A percentile compares a stretch with the other conserved stretches of the same genome.
These are phyloP conservation scores for Xiphorhynchus elegans DNA, from an alignment of 2,113 vertebrate genomes.

Conservation along the genomic window DNA sequence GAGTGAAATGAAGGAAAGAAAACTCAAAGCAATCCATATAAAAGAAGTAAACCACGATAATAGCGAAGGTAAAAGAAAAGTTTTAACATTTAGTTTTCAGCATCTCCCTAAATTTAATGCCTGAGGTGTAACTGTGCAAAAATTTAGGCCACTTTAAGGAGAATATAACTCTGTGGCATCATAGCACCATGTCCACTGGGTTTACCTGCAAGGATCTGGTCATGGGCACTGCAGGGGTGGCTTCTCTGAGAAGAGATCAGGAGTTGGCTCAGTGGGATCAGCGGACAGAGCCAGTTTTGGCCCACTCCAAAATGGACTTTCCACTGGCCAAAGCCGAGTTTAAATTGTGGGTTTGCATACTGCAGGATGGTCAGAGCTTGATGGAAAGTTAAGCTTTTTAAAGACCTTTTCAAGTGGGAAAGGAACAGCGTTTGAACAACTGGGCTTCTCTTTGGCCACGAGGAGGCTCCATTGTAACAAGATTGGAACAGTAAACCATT, in stretches of 20 bases:
- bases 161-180: not conserved
- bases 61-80: conserved; percentile 19
- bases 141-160: not conserved
- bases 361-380: not conserved
- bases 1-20: not conserved
- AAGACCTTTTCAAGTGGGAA: not conserved
- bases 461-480: conserved; percentile 1
- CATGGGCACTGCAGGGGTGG: not conserved
- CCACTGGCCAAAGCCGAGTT: not conserved
- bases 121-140: not conserved
- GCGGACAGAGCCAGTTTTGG: not conserved
- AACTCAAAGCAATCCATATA: not conserved
- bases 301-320: not conserved
- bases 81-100: not conserved
- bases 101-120: not conserved
- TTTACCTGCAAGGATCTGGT: not conserved
- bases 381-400: not conserved
- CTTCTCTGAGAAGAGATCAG: too few relatives aligned
- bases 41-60: not conserved
- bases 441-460: not conserved
- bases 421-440: not conserved
- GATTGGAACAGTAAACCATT: not conserved
- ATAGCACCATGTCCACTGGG: not conserved
- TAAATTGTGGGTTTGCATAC: not conserved
- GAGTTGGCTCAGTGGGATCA: not conserved